Evolutionary conservation across 2,797 vertebrate species (phyloP), one percentile per base, ranked within the genome.

Genomic region (Sardinella longiceps): DNA sequence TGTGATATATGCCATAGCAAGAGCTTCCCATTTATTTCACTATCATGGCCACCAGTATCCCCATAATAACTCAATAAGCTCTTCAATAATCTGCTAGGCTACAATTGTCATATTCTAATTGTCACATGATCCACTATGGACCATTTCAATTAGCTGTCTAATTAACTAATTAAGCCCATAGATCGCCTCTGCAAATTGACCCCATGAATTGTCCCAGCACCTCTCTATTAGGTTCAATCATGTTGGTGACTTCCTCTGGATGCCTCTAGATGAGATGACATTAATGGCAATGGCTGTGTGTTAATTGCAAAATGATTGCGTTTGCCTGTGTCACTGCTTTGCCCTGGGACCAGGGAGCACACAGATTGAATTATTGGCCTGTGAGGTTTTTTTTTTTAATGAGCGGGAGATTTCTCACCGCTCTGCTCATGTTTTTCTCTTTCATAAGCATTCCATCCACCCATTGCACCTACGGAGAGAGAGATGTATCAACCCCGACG

Each of bases 281-380:
- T 39, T 77, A 77, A 77, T 77, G 37, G 70, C 37, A 33, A 77
- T 43, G 70, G 70, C 70, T 43, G 33, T 77, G 70, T 43, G 37
- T 23, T 77, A 77, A 77, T 77, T 77, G 70, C 70, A 10, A 6
- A 39, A 39, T 77, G 70, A 77, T 77, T 77, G 70, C 2, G 5
- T 20, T 20, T 7, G 33, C 43, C 70, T 77, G 70, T 43, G 70
- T 77, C 18, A 1, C 18, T 43, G 37, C 18, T 20, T 43, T 77
- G 70, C 70, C 70, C 70, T 43, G 70, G 70, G 70, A 77, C 70
- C 70, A 20, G 37, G 15, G 15, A 43, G 37, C 23, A 3, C 70
- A 77, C 70, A 43, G 70, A 77, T 77, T 77, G 33, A 77, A 77
- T 77, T 77, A 77, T 77, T 12, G 70, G 15, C 70, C 70, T 77